Percentiles rank a stretch among this genome's conserved stretches.
phyloP scores from a whole-genome alignment of 2,797 vertebrate genomes.

The Macropus fuliginosus region DNA sequence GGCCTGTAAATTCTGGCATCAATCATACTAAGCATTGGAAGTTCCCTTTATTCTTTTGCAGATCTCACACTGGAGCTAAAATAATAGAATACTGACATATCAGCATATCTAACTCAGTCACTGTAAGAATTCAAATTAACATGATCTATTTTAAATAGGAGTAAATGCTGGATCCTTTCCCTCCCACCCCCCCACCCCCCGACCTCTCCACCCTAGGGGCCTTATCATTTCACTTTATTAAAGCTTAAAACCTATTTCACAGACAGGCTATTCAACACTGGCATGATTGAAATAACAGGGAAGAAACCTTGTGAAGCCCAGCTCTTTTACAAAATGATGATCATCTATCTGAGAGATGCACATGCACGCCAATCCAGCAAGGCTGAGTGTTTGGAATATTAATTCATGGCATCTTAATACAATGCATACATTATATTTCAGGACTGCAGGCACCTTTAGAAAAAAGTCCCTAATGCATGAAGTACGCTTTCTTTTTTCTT shows the following conservation, averaged over 20 bases:
- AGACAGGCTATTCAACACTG: conserved; percentile 48
- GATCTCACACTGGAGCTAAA: conserved; percentile 72
- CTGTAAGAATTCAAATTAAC: conserved; percentile 62
- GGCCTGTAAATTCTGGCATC: conserved; percentile 57
- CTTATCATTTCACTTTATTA: conserved; percentile 72
- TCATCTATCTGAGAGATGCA: conserved; percentile 15
- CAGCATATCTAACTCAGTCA: conserved; percentile 52
- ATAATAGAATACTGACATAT: conserved; percentile 61
- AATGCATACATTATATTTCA: conserved; percentile 50
- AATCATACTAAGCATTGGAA: conserved; percentile 48
- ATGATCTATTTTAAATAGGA: conserved; percentile 65
- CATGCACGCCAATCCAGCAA: conserved; percentile 10
- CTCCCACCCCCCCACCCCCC: not conserved
- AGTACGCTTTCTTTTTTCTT: conserved; percentile 50
- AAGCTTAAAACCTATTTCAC: conserved; percentile 68
- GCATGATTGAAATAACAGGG: conserved; percentile 41
- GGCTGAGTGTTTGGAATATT: conserved; percentile 49
- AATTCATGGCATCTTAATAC: conserved; percentile 49
- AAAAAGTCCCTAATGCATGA: conserved; percentile 40
- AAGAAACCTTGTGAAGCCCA: conserved; percentile 57
- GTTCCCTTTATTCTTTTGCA: conserved; percentile 67
- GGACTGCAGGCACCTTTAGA: conserved; percentile 35
- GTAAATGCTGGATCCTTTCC: conserved; percentile 37
- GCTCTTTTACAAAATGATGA: conserved; percentile 52
- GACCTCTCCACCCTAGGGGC: conserved; percentile 17